Percentiles rank a stretch among this genome's conserved stretches.
Conservation (phyloP, 2,888 invertebrate genomes). For the Zaprionus lineosus region DNA sequence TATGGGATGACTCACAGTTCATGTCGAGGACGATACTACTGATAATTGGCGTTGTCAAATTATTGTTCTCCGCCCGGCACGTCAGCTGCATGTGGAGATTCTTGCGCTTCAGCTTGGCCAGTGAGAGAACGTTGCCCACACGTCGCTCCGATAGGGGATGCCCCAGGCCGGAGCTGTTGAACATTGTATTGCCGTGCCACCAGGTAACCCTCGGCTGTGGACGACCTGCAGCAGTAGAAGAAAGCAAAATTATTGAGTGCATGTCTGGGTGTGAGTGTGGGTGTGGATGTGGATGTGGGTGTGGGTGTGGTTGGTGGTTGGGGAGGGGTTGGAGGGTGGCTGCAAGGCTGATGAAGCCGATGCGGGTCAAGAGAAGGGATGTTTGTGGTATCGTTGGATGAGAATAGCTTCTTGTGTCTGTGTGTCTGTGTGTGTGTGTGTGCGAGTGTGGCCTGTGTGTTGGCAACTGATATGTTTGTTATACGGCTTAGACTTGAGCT, state of each 20-base stretch:
- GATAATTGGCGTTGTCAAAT: conserved; percentile 86
- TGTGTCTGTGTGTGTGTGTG: neutral
- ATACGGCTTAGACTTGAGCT: conserved; percentile 63
- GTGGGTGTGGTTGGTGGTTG: too few species aligned
- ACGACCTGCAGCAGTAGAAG: conserved; percentile 84
- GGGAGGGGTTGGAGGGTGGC: too few species aligned
- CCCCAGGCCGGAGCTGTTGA: conserved; percentile 85
- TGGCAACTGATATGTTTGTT: conserved; percentile 78
- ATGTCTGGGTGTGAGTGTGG: conserved; percentile 23
- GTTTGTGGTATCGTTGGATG: neutral
- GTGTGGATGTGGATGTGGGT: too few species aligned
- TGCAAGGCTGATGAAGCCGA: conserved; percentile 15
- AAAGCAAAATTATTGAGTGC: conserved; percentile 65
- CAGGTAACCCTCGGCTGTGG: conserved; percentile 87
- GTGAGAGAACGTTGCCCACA: conserved; percentile 86
- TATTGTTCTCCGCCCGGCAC: conserved; percentile 89
- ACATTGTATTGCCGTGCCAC: conserved; percentile 86
- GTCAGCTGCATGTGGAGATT: conserved; percentile 86
- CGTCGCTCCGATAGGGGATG: conserved; percentile 86
- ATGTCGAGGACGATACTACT: conserved; percentile 87
- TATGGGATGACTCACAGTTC: conserved; percentile 85
- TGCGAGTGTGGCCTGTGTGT: conserved; percentile 25
- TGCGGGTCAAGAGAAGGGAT: conserved; percentile 11
- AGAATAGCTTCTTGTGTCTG: neutral
- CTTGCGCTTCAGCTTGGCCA: conserved; percentile 86